Conservation (phyloP, 2,113 vertebrate species). For the Stegastes partitus region DNA sequence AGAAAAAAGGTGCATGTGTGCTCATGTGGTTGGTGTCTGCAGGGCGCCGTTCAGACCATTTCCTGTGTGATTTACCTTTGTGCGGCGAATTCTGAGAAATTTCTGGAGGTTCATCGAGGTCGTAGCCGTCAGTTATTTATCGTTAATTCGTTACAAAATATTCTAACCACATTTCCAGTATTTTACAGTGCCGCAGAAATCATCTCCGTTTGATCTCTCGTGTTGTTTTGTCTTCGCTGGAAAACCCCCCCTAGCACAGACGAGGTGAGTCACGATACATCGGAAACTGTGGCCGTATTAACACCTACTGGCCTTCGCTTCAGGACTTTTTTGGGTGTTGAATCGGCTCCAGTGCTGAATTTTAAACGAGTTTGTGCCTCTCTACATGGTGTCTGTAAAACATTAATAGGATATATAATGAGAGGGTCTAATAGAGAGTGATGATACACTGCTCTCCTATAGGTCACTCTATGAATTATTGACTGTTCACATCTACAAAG, state of each 20-base stretch:
- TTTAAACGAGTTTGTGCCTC: too few species aligned
- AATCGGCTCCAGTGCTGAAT: neutral
- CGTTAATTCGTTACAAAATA: neutral
- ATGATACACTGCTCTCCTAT: neutral
- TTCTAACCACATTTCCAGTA: too few species aligned
- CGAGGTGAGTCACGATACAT: neutral
- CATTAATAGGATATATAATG: too few species aligned
- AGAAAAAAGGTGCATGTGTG: neutral
- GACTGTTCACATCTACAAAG: neutral
- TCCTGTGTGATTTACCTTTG: neutral
- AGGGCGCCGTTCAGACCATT: neutral
- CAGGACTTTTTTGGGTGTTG: neutral
- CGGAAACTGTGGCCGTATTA: neutral
- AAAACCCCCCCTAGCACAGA: neutral
- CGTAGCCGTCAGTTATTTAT: neutral
- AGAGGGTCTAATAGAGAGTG: neutral
- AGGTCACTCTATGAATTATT: neutral
- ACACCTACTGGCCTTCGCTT: neutral
- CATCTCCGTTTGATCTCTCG: neutral
- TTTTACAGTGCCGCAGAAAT: neutral
- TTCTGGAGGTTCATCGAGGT: neutral
- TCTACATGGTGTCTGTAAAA: too few species aligned
- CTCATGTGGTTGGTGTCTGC: neutral
- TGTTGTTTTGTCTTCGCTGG: neutral
- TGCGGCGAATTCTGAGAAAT: neutral